Evolutionary conservation across 2,113 vertebrate species (phyloP), one percentile per base, ranked within the genome.

Genomic region (Labeo catla): DNA sequence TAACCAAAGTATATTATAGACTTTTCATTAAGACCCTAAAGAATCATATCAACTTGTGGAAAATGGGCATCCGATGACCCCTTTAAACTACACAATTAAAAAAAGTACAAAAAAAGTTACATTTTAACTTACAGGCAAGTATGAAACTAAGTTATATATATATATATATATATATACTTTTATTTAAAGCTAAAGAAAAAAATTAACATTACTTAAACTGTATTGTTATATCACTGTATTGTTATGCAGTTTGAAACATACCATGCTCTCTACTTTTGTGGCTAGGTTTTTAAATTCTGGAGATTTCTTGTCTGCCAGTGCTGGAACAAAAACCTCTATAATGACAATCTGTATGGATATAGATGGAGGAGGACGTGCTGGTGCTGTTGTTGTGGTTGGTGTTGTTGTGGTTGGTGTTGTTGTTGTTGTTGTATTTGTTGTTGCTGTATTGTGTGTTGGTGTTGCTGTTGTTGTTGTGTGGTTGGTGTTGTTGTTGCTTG

Each of bases 321-420:
- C 34, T 23, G 5, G 0, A 61, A 36, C 19, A 84, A 12, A 89
- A 1, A 52, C 0, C 28, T n/a, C 0, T 28, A 43, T 3, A 13
- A 89, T 73, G 9, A 45, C 39, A 73, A 73, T n/a, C 70, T n/a
- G 70, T 11, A 73, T 11, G 19, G 39, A 19, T 6, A 73, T 16
- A 45, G 13, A 3, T 73, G 9, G 89, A 1, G 3, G 47, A n/a
- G 72, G 86, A 36, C 70, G 19, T 73, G 19, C 8, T 45, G 70
- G 19, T 45, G 34, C 39, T 6, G 0, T 23, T 68, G 57, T 57
- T 63, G 39, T 11, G 5, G 52, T 54, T 16, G 49, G 23, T 54
- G 76, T 68, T 47, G 85, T 63, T 45, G 16, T 39, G 39, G 39
- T 39, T 39, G 39, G 39, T 39, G 9, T 61, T 23, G 21, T 23